Evolutionary conservation across 2,797 vertebrate genomes (phyloP).

Genomic region (Amblyopsis hoosieri): DNA sequence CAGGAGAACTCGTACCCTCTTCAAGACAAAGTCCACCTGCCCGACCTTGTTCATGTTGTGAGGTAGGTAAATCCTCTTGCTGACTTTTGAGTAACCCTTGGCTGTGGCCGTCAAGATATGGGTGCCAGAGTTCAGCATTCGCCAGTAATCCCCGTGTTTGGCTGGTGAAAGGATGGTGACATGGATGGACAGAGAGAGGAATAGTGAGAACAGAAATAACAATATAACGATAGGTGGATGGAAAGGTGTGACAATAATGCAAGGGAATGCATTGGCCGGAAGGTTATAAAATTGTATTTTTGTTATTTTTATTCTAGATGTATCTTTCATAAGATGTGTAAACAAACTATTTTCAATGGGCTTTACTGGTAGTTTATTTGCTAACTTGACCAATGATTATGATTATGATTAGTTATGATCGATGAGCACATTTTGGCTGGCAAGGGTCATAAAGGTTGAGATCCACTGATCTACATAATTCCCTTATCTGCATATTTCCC

Average conservation of each 20-base stretch:
- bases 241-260: background rate
- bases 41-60: slow-evolving; percentile 82
- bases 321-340: background rate
- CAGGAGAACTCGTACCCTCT: slow-evolving; percentile 55
- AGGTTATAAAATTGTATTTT: background rate
- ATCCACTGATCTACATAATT: too few species aligned
- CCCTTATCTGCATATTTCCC: too few species aligned
- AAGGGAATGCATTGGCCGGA: background rate
- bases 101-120: slow-evolving; percentile 88
- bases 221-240: background rate
- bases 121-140: slow-evolving; percentile 86
- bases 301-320: background rate
- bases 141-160: slow-evolving; percentile 93
- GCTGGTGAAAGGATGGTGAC: slow-evolving; percentile 66
- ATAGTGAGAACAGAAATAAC: background rate
- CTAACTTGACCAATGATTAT: too few species aligned
- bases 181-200: background rate
- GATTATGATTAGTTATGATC: too few species aligned
- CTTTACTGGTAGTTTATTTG: too few species aligned
- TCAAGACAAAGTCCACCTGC: slow-evolving; percentile 88
- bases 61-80: slow-evolving; percentile 88
- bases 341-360: too few species aligned
- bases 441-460: too few species aligned
- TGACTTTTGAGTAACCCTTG: slow-evolving; percentile 84
- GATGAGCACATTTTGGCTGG: too few species aligned